A percentile compares a stretch with the other conserved stretches of the same genome.
Conservation (phyloP, 2,888 invertebrate species). For the Spicauda simplicius region DNA sequence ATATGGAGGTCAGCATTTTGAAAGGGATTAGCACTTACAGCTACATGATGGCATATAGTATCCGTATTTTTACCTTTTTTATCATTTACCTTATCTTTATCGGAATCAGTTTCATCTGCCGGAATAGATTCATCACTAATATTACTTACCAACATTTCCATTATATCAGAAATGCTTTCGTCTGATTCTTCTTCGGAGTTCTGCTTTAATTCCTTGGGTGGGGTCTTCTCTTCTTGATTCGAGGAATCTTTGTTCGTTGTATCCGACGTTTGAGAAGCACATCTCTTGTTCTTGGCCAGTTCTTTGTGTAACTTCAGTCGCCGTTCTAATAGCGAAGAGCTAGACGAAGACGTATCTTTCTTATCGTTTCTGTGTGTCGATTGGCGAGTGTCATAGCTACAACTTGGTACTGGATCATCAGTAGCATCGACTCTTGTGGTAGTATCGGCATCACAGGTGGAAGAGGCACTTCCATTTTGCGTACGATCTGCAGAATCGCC, state of each 20-base stretch:
- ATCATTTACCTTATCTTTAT: constrained; percentile 33
- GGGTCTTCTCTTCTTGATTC: constrained; percentile 39
- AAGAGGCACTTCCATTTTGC: no score
- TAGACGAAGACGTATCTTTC: constrained; percentile 30
- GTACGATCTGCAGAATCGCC: neutral
- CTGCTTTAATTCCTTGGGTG: constrained; percentile 31
- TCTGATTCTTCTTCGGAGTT: constrained; percentile 48
- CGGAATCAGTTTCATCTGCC: neutral
- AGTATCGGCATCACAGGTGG: neutral
- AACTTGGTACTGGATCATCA: neutral
- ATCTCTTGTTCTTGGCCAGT: constrained; percentile 38
- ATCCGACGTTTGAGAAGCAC: constrained; percentile 45
- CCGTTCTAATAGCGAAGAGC: constrained; percentile 45
- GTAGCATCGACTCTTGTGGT: neutral
- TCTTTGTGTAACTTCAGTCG: constrained; percentile 44
- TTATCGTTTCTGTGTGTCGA: constrained; percentile 9
- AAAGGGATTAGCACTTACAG: constrained; percentile 64
- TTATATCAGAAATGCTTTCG: constrained; percentile 49
- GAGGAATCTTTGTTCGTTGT: constrained; percentile 50
- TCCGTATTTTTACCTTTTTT: neutral
- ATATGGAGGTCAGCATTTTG: constrained; percentile 64
- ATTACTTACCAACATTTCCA: constrained; percentile 43
- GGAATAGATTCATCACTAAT: neutral
- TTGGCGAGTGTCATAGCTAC: neutral
- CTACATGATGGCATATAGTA: constrained; percentile 14